A percentile compares a stretch with the other conserved stretches of the same genome.
These are phyloP conservation scores for Empidonax traillii DNA, from an alignment of 2,113 vertebrate genomes.

Conservation along the genomic window DNA sequence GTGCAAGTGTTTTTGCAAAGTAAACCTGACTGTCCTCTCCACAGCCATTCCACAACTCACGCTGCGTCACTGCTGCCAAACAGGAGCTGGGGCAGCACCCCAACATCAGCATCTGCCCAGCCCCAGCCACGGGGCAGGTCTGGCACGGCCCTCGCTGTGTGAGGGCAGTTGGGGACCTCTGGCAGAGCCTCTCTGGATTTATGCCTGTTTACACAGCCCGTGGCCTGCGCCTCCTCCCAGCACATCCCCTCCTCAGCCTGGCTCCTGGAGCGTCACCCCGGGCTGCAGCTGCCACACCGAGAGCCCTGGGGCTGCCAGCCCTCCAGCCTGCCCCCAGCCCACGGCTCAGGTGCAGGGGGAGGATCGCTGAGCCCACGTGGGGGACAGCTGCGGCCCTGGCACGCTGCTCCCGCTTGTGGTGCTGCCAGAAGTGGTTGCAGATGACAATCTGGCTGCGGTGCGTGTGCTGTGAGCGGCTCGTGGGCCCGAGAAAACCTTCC, in stretches of 20 bases:
- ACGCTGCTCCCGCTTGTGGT: rapidly evolving
- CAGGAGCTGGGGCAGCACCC: background rate
- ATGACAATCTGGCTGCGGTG: background rate
- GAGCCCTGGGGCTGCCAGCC: background rate
- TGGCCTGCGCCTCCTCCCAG: background rate
- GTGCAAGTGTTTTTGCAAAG: background rate
- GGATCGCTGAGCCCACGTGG: rapidly evolving
- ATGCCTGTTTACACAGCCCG: rapidly evolving
- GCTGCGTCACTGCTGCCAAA: background rate
- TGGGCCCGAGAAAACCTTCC: background rate
- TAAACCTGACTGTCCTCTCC: background rate
- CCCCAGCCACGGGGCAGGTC: rapidly evolving
- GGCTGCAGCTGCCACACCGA: background rate
- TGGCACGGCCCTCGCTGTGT: rapidly evolving
- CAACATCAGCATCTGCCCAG: rapidly evolving
- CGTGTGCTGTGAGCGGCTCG: background rate
- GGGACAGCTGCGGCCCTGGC: background rate
- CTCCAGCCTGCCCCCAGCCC: background rate
- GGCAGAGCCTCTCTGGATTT: background rate
- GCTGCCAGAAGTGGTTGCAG: constrained; percentile 33
- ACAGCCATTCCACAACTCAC: background rate
- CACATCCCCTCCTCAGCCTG: rapidly evolving
- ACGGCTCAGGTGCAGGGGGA: background rate
- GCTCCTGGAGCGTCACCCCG: rapidly evolving
- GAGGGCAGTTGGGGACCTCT: background rate